Conservation (phyloP, 1,140 invertebrate species). For the Aradophagus sp. region DNA sequence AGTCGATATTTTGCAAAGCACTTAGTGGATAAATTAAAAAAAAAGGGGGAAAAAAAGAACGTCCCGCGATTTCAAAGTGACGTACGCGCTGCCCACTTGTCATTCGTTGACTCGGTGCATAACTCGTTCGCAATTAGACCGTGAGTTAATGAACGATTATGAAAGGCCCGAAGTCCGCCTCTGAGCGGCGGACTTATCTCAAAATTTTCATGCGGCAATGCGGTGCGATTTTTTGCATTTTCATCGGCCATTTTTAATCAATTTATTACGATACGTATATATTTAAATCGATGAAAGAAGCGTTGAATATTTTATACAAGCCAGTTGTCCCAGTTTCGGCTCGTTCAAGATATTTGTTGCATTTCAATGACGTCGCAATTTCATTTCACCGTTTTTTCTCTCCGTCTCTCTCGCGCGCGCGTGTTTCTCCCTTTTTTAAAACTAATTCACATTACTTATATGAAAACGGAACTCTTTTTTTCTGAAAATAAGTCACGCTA, state of each 20-base stretch:
- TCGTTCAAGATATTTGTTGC: slow-evolving; percentile 45
- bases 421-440: too few relatives aligned
- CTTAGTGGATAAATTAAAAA: slow-evolving; percentile 47
- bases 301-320: slow-evolving; percentile 52
- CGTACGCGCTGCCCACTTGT: slow-evolving; percentile 48
- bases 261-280: slow-evolving; percentile 41
- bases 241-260: slow-evolving; percentile 26
- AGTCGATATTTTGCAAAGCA: slow-evolving; percentile 45
- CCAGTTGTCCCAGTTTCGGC: slow-evolving; percentile 45
- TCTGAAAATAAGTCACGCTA: too few relatives aligned
- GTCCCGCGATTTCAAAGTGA: slow-evolving; percentile 52
- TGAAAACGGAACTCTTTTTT: too few relatives aligned
- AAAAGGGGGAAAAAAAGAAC: too few relatives aligned
- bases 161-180: slow-evolving; percentile 48
- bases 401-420: too few relatives aligned
- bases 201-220: slow-evolving; percentile 34
- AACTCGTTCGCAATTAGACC: slow-evolving; percentile 54
- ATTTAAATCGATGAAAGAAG: slow-evolving; percentile 47
- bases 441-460: too few relatives aligned
- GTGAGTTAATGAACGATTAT: slow-evolving; percentile 52
- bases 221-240: slow-evolving; percentile 27
- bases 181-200: slow-evolving; percentile 26
- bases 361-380: slow-evolving; percentile 37
- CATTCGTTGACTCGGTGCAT: slow-evolving; percentile 50
- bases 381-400: not conserved